Percentiles rank a stretch among this genome's conserved stretches.
These are phyloP conservation scores for Celastrina argiolus DNA, from an alignment of 2,888 invertebrate species.

Conservation along the genomic window DNA sequence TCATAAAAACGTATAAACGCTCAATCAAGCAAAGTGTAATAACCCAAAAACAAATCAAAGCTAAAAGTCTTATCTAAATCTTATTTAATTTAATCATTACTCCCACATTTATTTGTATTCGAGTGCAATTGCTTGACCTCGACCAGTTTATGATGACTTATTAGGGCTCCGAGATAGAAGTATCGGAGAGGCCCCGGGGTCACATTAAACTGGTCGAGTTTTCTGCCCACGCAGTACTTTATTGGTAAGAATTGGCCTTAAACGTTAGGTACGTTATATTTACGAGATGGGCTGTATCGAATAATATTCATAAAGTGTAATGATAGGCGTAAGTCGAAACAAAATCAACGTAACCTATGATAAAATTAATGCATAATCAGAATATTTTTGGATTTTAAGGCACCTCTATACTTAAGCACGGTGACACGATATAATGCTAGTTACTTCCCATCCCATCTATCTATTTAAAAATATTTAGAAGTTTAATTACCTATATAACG, in stretches of 20 bases:
- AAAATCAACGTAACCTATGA: conserved; percentile 14
- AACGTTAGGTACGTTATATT: conserved; percentile 75
- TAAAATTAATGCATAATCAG: neutral
- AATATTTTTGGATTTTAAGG: too few relatives aligned
- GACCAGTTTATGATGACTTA: conserved; percentile 37
- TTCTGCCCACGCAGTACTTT: conserved; percentile 68
- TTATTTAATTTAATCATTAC: conserved; percentile 54
- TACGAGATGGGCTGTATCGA: conserved; percentile 54
- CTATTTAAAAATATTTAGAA: too few relatives aligned
- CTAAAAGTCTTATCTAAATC: conserved; percentile 26
- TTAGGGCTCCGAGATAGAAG: neutral
- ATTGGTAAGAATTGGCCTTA: conserved; percentile 74
- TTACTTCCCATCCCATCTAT: too few relatives aligned
- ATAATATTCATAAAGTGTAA: conserved; percentile 51
- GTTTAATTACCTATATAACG: too few relatives aligned
- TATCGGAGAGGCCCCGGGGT: conserved; percentile 36
- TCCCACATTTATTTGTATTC: conserved; percentile 56
- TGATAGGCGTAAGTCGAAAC: conserved; percentile 44
- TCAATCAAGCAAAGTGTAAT: neutral
- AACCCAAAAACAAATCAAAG: neutral
- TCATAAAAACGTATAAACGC: too few relatives aligned
- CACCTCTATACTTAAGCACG: too few relatives aligned
- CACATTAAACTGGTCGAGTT: conserved; percentile 50
- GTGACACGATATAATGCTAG: neutral
- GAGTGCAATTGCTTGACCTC: conserved; percentile 49